Evolutionary conservation across 2,113 vertebrate species (phyloP), one percentile per base, ranked within the genome.

Genomic region (Bagarius yarrelli): DNA sequence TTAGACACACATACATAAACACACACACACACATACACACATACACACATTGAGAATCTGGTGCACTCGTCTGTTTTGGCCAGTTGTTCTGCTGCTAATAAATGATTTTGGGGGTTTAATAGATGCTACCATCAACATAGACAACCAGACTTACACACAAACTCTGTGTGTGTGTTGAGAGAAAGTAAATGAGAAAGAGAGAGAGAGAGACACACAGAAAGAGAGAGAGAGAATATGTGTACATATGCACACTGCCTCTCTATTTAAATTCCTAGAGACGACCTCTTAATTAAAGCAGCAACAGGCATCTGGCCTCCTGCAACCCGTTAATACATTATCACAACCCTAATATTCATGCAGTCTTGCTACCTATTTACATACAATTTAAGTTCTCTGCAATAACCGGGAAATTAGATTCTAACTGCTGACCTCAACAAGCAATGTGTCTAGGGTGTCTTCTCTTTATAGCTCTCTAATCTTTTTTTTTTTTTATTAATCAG

Each of bases 11-110:
- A 23, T 15, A 40, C 23, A 69, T 57, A 21, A 60, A 59, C 69
- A n/a, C 55, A 15, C 80, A 40, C 66, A 11, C 34, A 57, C 61
- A 83, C 50, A 83, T 52, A 76, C 36, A 3, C 18, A 18, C 12
- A 19, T 67, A 50, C 27, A 25, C 55, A 80, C 25, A 64, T n/a
- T 50, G 34, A 60, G 67, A 73, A 71, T 75, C 59, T 69, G 55
- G 36, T 73, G 36, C 59, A 69, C 71, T 76, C 80, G 19, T 82
- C 70, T 84, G 59, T 79, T 83, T 60, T 13, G 80, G 85, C 73
- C 83, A 80, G 84, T 86, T 83, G 75, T 83, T 84, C 75, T 78
- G 55, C 67, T 36, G 56, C 52, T 87, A 86, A 87, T 78, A 63
- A 86, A 80, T 83, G 76, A 81, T 79, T 55, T 15, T 52, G 55